Evolutionary conservation across 2,113 vertebrate genomes (phyloP).

Genomic region (Salvator merianae): DNA sequence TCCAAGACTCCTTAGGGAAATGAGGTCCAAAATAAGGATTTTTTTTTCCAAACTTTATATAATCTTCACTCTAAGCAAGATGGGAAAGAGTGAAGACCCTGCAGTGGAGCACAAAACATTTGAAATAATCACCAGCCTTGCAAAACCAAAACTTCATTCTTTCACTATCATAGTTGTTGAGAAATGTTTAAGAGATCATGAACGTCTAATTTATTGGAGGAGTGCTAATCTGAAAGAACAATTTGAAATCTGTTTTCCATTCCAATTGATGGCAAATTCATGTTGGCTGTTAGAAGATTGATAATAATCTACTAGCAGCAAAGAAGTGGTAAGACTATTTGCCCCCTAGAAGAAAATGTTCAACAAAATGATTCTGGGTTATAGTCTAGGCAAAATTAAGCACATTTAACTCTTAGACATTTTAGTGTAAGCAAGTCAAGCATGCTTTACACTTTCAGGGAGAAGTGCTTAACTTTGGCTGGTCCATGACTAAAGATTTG

Average conservation of each 20-base stretch:
- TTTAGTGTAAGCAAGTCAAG: not conserved
- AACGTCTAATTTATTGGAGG: not conserved
- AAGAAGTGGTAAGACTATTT: constrained; percentile 54
- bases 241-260: constrained; percentile 21
- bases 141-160: not conserved
- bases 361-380: constrained; percentile 56
- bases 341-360: constrained; percentile 61
- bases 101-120: not conserved
- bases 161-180: not conserved
- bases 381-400: not conserved
- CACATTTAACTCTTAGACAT: not conserved
- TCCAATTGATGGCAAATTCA: constrained; percentile 9
- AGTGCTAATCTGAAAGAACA: not conserved
- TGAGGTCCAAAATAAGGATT: too few relatives aligned
- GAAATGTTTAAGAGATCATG: not conserved
- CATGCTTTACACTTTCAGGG: not conserved
- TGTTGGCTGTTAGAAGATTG: constrained; percentile 36
- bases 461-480: constrained; percentile 10
- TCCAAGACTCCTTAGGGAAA: too few relatives aligned
- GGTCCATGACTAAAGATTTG: not conserved
- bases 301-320: constrained; percentile 47
- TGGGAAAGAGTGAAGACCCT: not conserved
- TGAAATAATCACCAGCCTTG: not conserved
- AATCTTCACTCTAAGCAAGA: not conserved
- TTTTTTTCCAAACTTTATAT: too few relatives aligned